Conservation (phyloP, 2,888 invertebrate genomes). For the Apotomis capreana region DNA sequence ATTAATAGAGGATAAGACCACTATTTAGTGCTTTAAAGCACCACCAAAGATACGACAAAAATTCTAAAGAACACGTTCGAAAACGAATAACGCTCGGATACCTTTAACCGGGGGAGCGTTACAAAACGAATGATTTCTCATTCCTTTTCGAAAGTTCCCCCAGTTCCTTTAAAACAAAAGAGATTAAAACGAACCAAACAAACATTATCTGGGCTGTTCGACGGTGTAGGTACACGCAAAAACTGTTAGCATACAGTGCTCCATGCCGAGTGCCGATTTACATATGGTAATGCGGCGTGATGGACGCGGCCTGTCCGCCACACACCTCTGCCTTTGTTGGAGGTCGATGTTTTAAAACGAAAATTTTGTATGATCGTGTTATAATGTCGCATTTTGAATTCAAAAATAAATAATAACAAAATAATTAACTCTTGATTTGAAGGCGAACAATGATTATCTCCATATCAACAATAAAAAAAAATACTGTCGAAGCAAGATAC, state of each 20-base stretch:
- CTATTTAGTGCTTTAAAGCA: no score
- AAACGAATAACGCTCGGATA: no score
- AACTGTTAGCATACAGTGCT: conserved; percentile 62
- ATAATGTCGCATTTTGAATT: not conserved
- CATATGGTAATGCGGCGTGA: conserved; percentile 71
- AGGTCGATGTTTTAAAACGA: conserved; percentile 49
- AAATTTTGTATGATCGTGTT: not conserved
- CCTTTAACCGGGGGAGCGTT: no score
- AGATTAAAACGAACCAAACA: conserved; percentile 17
- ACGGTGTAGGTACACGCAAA: conserved; percentile 61
- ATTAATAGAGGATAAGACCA: conserved; percentile 9
- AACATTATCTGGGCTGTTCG: conserved; percentile 32
- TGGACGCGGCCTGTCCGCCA: conserved; percentile 57
- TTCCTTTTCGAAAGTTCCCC: conserved; percentile 15
- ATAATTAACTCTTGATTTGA: not conserved
- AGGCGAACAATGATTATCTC: no score
- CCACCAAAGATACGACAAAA: no score
- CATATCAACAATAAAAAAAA: no score
- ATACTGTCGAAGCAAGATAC: no score
- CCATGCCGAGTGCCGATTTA: conserved; percentile 63
- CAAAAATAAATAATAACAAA: not conserved
- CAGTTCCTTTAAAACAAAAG: conserved; percentile 10
- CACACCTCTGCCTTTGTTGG: conserved; percentile 59
- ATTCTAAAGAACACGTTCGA: no score
- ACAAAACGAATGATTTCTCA: not conserved